Base-by-base conservation (phyloP, 2,888 invertebrate genomes). In the Heliconius sara region DNA sequence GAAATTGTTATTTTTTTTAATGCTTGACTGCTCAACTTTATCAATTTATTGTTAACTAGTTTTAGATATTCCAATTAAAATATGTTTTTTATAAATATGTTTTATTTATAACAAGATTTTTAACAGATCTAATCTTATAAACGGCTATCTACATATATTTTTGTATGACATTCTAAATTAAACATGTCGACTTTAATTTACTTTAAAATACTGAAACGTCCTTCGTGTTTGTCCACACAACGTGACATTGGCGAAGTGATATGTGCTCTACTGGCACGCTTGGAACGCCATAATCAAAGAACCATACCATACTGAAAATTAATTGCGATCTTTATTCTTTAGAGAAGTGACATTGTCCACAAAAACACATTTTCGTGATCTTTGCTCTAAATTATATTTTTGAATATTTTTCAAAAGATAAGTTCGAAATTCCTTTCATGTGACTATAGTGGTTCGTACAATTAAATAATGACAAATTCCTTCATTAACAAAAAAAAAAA, bases 31-130 rank as follows among this genome's bases (percentile, higher is more conserved):
- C 76, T 78, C 78, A 74, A 81, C 27, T 74, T 66, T 77, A 63
- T 81, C 83, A 81, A 86, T 88, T 89, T 87, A 86, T 94, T 94
- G 95, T 95, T 95, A 93, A 91, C 95, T 95, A 95, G 94, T 95
- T 95, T 86, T 95, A 94, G 88, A 85, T 88, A 84, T 84, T 86
- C 83, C 78, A 85, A 87, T 88, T 89, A 87, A 88, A 90, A 89
- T 85, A 85, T 85, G 85, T 86, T 87, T 85, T 87, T 85, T 87
- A 65, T 86, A 76, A 80, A 76, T 57, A 74, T 72, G 67, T 52
- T 57, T 52, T 60, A 63, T 72, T 72, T 72, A 52, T 34, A 27
- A 71, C 30, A 16, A 3, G 25, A 25, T 70, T 70, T 27, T 27
- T 65, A 6, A 27, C 2, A n/a, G 10, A 60, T n/a, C n/a, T 60